A percentile compares a stretch with the other conserved stretches of the same genome.
Evolutionary conservation across 2,888 invertebrate genomes (phyloP).

Genomic region (Blastobasis lacticolella): DNA sequence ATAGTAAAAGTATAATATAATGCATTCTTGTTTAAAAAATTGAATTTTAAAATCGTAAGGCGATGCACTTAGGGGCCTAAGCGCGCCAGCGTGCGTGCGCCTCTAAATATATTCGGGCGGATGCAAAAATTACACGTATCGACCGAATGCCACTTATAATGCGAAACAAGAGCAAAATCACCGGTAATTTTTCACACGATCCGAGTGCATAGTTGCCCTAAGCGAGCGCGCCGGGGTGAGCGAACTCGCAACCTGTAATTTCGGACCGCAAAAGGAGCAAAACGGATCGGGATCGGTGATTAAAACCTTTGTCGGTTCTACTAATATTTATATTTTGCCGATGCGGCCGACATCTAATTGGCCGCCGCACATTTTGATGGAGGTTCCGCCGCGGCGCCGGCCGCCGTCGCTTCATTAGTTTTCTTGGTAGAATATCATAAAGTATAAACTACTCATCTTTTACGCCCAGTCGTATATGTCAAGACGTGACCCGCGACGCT

Average conservation of each 20-base stretch:
- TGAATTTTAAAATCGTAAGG: background rate
- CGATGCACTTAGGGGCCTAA: conserved; percentile 14
- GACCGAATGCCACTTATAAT: conserved; percentile 55
- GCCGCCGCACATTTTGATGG: conserved; percentile 56
- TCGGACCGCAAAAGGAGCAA: conserved; percentile 73
- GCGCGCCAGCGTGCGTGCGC: conserved; percentile 29
- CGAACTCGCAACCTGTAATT: conserved; percentile 72
- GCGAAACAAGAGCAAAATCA: conserved; percentile 63
- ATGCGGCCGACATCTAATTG: conserved; percentile 72
- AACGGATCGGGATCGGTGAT: conserved; percentile 68
- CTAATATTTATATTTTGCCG: conserved; percentile 75
- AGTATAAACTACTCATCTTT: conserved; percentile 60
- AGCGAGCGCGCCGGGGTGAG: conserved; percentile 65
- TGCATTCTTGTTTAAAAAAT: background rate
- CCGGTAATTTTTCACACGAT: conserved; percentile 71
- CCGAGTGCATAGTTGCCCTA: conserved; percentile 68
- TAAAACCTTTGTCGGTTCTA: conserved; percentile 75
- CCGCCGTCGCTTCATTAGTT: conserved; percentile 66
- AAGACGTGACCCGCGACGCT: conserved; percentile 42
- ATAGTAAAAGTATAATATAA: too few species aligned
- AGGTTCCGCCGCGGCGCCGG: conserved; percentile 36
- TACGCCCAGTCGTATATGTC: conserved; percentile 50
- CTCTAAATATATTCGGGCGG: conserved; percentile 40
- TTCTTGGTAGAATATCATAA: conserved; percentile 55
- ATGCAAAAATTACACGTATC: conserved; percentile 62